Conservation (phyloP, 2,888 invertebrate genomes). For the Nebria salina region DNA sequence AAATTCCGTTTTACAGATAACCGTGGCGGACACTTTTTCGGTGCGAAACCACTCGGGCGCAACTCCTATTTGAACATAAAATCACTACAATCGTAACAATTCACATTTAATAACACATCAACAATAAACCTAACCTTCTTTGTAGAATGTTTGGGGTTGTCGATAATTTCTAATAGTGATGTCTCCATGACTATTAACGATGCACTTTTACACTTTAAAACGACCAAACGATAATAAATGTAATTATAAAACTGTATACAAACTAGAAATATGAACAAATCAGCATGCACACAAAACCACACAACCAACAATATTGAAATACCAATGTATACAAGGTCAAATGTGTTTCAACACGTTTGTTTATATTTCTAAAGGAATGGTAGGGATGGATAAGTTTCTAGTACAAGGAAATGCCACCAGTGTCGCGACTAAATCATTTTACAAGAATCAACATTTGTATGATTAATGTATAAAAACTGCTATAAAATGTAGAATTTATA, state of each 20-base stretch:
- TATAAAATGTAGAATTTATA: not conserved
- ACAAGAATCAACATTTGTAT: no score
- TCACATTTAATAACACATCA: not conserved
- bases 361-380: no score
- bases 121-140: constrained; percentile 40
- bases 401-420: no score
- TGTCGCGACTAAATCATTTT: no score
- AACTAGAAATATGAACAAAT: not conserved
- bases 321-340: not conserved
- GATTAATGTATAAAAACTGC: no score
- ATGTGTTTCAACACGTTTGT: not conserved
- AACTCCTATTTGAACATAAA: constrained; percentile 18
- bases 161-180: constrained; percentile 20
- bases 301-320: not conserved
- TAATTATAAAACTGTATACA: not conserved
- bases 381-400: no score
- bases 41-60: constrained; percentile 22
- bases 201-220: not conserved
- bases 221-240: not conserved
- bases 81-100: not conserved
- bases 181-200: not conserved
- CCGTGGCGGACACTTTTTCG: constrained; percentile 16
- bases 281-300: not conserved
- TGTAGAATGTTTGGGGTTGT: constrained; percentile 26
- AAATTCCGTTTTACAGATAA: constrained; percentile 13